Conservation (phyloP, 2,113 vertebrate genomes). For the Cryptomyrus ogoouensis region DNA sequence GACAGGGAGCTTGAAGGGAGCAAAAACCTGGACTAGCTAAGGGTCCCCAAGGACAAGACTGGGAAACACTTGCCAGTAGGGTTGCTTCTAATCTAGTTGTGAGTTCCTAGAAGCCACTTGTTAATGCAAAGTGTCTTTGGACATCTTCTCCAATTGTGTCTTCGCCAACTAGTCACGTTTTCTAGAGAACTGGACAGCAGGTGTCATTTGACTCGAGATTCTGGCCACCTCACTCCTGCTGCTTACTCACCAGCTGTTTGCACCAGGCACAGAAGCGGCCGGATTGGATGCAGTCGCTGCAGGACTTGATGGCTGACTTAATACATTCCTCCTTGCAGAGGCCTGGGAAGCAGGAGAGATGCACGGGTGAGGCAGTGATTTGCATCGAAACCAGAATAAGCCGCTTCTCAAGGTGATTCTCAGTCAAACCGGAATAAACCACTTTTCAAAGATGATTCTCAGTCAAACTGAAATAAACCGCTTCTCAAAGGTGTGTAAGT, state of each 20-base stretch:
- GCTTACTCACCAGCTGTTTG: constrained; percentile 62
- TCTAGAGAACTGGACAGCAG: background rate
- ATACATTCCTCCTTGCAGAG: constrained; percentile 60
- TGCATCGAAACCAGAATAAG: background rate
- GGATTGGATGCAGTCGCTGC: constrained; percentile 73
- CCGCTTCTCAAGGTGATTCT: background rate
- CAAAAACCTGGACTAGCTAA: background rate
- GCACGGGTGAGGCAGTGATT: background rate
- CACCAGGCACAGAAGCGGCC: constrained; percentile 81
- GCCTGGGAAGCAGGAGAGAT: constrained; percentile 47
- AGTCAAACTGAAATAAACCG: background rate
- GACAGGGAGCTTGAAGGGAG: background rate
- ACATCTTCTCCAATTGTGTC: background rate
- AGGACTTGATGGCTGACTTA: constrained; percentile 66
- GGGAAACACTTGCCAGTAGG: background rate
- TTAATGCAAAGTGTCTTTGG: background rate
- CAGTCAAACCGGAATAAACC: background rate
- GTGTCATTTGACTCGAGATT: background rate
- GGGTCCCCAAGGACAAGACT: background rate
- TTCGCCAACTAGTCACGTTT: background rate
- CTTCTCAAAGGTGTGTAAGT: background rate
- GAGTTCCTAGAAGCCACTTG: background rate
- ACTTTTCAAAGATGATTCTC: background rate
- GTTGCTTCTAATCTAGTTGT: background rate
- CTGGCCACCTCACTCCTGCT: background rate